These are phyloP conservation scores for Actenoides hombroni DNA, from an alignment of 2,113 vertebrate species.

Conservation along the genomic window DNA sequence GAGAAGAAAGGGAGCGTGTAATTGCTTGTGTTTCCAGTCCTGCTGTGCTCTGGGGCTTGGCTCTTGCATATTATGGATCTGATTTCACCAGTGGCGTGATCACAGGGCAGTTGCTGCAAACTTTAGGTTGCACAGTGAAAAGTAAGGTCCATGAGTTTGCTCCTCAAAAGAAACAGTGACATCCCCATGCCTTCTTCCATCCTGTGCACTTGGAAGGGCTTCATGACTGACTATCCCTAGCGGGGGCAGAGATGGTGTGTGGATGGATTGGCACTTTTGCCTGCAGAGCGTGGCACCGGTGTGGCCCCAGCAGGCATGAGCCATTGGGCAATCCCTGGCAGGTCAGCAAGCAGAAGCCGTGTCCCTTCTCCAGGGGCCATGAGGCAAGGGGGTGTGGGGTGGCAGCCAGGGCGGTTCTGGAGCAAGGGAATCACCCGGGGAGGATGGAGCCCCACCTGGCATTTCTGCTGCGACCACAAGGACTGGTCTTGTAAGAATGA, in stretches of 20 bases:
- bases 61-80: background rate
- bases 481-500: background rate
- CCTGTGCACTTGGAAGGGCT: background rate
- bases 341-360: background rate
- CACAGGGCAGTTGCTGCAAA: background rate
- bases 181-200: background rate
- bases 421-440: background rate
- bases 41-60: background rate
- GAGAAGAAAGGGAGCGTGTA: background rate
- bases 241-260: background rate
- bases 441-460: background rate
- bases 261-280: background rate
- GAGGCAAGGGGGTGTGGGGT: fast-evolving
- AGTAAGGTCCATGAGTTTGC: background rate
- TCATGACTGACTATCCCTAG: background rate
- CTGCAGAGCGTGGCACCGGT: fast-evolving
- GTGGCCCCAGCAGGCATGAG: fast-evolving
- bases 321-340: background rate
- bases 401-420: background rate
- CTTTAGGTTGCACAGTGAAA: background rate
- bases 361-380: background rate
- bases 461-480: background rate
- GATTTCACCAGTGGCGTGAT: background rate
- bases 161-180: background rate
- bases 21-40: background rate